Evolutionary conservation across 2,113 vertebrate species (phyloP), one percentile per base, ranked within the genome.

Genomic region (Xiphophorus hellerii): DNA sequence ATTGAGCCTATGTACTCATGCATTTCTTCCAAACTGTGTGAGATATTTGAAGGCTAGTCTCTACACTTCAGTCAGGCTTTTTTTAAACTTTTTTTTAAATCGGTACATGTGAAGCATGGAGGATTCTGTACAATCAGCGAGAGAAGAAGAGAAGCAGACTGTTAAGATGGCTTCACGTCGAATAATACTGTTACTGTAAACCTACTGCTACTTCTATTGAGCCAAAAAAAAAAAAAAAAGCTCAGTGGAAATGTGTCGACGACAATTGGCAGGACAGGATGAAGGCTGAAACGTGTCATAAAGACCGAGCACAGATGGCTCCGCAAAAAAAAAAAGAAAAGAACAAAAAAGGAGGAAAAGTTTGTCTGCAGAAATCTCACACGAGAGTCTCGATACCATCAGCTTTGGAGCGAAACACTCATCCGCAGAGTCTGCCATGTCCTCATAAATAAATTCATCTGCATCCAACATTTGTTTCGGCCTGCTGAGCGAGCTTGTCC

Each of bases 141-240:
- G 60, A 65, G 33, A 42, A 71, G 62, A 31, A 65, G 54, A 73
- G 71, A 73, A 71, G 71, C 77, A 83, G 76, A 80, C 76, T 74
- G 82, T 76, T 54, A 67, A 82, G 67, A 73, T 73, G 83, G 82
- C 67, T 82, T 69, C 73, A 85, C 39, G 4, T 62, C 0, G 69
- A 28, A 80, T 71, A 87, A 82, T 86, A 83, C 77, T 79, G 86
- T 88, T 93, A 90, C 84, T 72, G 85, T 85, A 78, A 71, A 87
- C 85, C 83, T 87, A 90, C 67, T 73, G 83, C 90, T 92, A 91
- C 83, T 48, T 83, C 84, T 84, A 88, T 31, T 66, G 86, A 79
- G 67, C 25, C 6, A 71, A 78, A 30, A 66, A 62, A 9, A 63
- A 44, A 83, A 76, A 69, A 28, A 66, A 42, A 42, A 0, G n/a